Percentiles rank a stretch among this genome's conserved stretches.
Evolutionary conservation across 2,888 invertebrate genomes (phyloP).

Genomic region (Aspidiotus rigidus): DNA sequence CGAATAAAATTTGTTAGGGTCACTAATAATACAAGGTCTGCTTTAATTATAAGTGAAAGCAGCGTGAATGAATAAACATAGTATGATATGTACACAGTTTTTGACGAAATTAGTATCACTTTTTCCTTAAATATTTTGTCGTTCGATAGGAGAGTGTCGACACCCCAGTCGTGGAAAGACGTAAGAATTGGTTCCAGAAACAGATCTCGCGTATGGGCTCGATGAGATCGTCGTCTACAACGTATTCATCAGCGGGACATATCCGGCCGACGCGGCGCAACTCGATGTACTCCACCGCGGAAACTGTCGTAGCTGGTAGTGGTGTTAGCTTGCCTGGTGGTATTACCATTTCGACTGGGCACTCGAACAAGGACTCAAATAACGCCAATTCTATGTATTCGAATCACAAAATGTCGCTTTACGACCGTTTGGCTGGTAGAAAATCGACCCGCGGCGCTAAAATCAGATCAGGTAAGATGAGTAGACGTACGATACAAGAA

Average conservation of each 20-base stretch:
- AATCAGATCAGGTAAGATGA: conserved; percentile 40
- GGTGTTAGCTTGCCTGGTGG: conserved; percentile 3
- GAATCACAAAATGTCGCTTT: conserved; percentile 64
- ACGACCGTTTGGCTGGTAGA: conserved; percentile 71
- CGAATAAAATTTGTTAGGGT: too few relatives aligned
- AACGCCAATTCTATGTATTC: conserved; percentile 16
- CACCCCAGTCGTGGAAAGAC: conserved; percentile 72
- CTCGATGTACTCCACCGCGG: conserved; percentile 55
- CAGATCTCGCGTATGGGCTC: conserved; percentile 80
- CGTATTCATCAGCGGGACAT: conserved; percentile 69
- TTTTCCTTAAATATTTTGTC: not conserved
- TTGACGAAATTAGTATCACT: not conserved
- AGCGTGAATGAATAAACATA: too few relatives aligned
- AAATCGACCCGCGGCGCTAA: conserved; percentile 64
- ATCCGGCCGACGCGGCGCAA: conserved; percentile 70
- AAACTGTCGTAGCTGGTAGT: conserved; percentile 34
- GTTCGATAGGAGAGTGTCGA: conserved; percentile 70
- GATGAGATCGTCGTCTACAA: conserved; percentile 72
- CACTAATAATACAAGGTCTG: too few relatives aligned
- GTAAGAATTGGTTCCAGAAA: conserved; percentile 80
- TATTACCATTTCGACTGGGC: conserved; percentile 17
- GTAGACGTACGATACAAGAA: too few relatives aligned
- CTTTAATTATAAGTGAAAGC: too few relatives aligned
- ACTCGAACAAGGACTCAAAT: not conserved
- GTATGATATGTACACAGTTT: too few relatives aligned